Conservation (phyloP, 2,888 invertebrate species). For the Dendrolimus houi region DNA sequence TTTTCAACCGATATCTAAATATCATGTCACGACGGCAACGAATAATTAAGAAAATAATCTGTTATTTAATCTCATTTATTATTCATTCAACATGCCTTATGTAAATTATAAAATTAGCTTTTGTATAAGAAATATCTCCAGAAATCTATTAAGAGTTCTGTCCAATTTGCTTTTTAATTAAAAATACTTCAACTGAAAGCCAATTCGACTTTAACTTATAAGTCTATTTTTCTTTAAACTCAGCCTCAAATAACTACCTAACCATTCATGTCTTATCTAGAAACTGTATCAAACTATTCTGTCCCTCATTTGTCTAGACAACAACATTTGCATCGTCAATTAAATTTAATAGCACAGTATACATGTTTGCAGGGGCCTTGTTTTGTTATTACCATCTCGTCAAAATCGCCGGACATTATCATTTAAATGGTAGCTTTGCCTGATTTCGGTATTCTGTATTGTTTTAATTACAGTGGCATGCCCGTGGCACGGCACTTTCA, state of each 20-base stretch:
- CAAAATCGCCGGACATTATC: no score
- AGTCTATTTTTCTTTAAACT: neutral
- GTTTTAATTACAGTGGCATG: no score
- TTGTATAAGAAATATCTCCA: neutral
- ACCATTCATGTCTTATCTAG: no score
- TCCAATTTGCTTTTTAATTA: neutral
- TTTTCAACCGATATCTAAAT: no score
- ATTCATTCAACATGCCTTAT: neutral
- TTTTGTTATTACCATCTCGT: no score
- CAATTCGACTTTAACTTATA: neutral
- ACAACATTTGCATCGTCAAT: slow-evolving; percentile 2
- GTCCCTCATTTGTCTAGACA: neutral
- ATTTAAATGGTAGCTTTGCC: no score
- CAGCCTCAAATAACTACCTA: no score
- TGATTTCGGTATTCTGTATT: no score
- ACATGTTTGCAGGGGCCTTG: neutral
- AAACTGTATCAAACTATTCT: neutral
- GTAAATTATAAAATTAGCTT: neutral
- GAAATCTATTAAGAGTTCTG: neutral
- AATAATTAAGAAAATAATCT: no score
- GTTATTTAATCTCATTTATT: no score
- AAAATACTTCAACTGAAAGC: neutral
- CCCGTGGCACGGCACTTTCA: no score
- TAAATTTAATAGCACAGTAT: slow-evolving; percentile 5
- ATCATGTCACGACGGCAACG: no score